Conservation (phyloP, 2,888 invertebrate genomes). For the Phortica okadai region DNA sequence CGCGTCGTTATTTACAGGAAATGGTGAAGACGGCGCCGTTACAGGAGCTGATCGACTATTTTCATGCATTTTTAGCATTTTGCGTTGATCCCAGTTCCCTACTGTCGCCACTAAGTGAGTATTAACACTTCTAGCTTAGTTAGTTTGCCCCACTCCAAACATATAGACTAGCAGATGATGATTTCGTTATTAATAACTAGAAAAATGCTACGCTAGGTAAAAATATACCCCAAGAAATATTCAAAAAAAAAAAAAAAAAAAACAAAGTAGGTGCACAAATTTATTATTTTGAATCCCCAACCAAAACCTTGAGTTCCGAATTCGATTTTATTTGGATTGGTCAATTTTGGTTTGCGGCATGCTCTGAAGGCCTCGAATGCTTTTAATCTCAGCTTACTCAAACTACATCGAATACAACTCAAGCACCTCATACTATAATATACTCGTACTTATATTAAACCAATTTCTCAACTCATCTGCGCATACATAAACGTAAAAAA, state of each 20-base stretch:
- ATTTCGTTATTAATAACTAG: slow-evolving; percentile 13
- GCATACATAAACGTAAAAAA: not conserved
- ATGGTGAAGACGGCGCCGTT: slow-evolving; percentile 88
- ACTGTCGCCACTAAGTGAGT: slow-evolving; percentile 92
- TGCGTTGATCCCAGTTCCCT: slow-evolving; percentile 93
- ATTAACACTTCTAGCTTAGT: slow-evolving; percentile 36
- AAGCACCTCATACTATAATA: slow-evolving; percentile 6
- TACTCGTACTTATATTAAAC: not conserved
- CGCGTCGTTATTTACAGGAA: slow-evolving; percentile 80
- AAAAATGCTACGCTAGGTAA: slow-evolving; percentile 41
- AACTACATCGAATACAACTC: slow-evolving; percentile 45
- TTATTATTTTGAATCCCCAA: slow-evolving; percentile 26
- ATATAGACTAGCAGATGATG: slow-evolving; percentile 26
- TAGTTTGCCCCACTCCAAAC: slow-evolving; percentile 28
- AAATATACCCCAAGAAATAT: slow-evolving; percentile 11
- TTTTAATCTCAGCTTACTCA: slow-evolving; percentile 49
- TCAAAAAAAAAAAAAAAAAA: not conserved
- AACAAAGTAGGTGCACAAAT: slow-evolving; percentile 50
- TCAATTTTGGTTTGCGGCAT: slow-evolving; percentile 34
- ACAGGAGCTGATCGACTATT: slow-evolving; percentile 91
- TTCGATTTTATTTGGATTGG: slow-evolving; percentile 31
- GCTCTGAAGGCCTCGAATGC: slow-evolving; percentile 16
- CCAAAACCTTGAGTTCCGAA: slow-evolving; percentile 22
- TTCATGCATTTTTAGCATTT: slow-evolving; percentile 96
- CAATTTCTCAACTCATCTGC: slow-evolving; percentile 1